phyloP scores from a whole-genome alignment of 2,888 invertebrate species.

The Dasysyrphus albostriatus region DNA sequence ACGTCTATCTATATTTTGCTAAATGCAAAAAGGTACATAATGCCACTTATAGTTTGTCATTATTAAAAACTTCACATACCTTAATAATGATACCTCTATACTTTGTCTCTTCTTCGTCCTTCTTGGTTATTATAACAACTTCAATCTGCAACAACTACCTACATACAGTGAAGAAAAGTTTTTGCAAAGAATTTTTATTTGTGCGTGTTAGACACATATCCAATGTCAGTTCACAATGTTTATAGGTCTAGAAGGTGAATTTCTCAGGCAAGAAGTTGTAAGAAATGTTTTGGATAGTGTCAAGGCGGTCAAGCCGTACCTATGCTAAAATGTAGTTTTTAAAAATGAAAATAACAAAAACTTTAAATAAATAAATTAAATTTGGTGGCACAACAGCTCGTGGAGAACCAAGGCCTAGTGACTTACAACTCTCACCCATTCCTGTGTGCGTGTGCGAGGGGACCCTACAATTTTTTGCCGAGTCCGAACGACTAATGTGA shows the following conservation, averaged over 20 bases:
- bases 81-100: constrained; percentile 60
- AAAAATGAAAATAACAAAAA: no score
- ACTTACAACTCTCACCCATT: no score
- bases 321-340: no score
- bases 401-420: no score
- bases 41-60: constrained; percentile 73
- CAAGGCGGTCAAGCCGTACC: no score
- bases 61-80: constrained; percentile 71
- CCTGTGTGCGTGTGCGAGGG: no score
- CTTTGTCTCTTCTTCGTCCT: constrained; percentile 2
- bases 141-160: constrained; percentile 9
- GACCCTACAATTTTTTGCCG: no score
- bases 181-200: constrained; percentile 25
- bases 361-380: no score
- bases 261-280: background rate
- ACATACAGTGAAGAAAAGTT: constrained; percentile 29
- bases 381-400: no score
- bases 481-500: no score
- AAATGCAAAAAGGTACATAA: constrained; percentile 64
- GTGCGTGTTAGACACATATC: constrained; percentile 15
- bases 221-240: constrained; percentile 10
- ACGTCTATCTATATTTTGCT: constrained; percentile 11
- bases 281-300: no score
- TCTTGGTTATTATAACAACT: constrained; percentile 58
- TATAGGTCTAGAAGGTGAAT: constrained; percentile 4